phyloP scores from a whole-genome alignment of 2,113 vertebrate genomes.

The Aythya baeri region DNA sequence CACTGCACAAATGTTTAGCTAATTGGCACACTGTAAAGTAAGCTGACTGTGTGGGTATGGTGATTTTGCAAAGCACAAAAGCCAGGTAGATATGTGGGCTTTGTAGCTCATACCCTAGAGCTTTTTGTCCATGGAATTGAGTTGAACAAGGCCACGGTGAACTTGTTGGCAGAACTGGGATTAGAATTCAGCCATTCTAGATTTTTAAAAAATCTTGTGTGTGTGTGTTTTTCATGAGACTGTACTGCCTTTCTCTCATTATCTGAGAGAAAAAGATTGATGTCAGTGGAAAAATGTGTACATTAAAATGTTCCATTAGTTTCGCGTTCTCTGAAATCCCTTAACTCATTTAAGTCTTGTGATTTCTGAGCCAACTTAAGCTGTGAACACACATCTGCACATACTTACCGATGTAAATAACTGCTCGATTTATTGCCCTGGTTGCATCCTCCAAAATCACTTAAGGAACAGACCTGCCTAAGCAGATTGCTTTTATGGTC shows the following conservation, averaged over 20 bases:
- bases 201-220: neutral
- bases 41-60: neutral
- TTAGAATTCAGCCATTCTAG: neutral
- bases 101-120: neutral
- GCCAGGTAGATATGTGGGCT: neutral
- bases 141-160: neutral
- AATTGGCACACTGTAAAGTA: neutral
- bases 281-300: neutral
- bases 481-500: neutral
- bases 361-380: neutral
- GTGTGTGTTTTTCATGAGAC: neutral
- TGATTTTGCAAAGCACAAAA: neutral
- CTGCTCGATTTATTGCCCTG: neutral
- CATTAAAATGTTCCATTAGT: neutral
- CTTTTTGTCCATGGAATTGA: neutral
- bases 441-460: neutral
- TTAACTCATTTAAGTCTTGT: neutral
- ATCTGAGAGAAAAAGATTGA: neutral
- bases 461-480: neutral
- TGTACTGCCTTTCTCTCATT: neutral
- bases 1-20: neutral
- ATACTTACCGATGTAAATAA: neutral
- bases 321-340: neutral
- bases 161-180: neutral
- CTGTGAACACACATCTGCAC: neutral